Evolutionary conservation across 1,140 invertebrate genomes (phyloP), one percentile per base, ranked within the genome.

Genomic region (Bombus sibiricus): DNA sequence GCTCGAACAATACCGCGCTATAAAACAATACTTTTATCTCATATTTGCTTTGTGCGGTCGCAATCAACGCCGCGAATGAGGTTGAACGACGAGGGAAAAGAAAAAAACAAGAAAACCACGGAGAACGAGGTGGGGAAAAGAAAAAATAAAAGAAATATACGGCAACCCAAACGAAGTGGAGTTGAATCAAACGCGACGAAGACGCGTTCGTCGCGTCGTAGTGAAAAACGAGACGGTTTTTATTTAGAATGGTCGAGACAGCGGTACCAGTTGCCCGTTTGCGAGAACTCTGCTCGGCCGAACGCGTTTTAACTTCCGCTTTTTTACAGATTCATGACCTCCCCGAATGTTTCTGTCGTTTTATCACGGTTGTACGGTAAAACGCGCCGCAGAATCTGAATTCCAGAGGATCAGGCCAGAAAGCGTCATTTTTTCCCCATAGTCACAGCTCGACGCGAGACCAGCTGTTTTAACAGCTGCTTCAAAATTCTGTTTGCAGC

Each of bases 11-110:
- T 69, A 43, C 62, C 82, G 12, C n/a, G 64, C 9, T n/a, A 78
- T 37, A 59, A 34, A 69, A 84, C 64, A 84, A 78, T 78, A 59
- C 82, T 78, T 84, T 78, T 78, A 78, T 69, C 64, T 84, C 64
- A 78, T 84, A 84, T 84, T 83, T 41, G 64, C 69, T 78, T 53
- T 53, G 37, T 41, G 5, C 41, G 41, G 28, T 10, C 64, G 43
- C 82, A 78, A 83, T 83, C 82, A 83, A 69, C 72, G 41, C 39
- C 41, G 32, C 41, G 41, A 39, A 64, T 39, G 32, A 32, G 39
- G 3, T 25, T 28, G 32, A 47, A 34, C 81, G 71, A 22, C 39
- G 32, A 25, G 5, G 47, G 32, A 15, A 32, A 75, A 41, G 43
- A 34, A n/a, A n/a, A 15, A 53, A 9, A 39, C 8, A 0, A 22